A percentile compares a stretch with the other conserved stretches of the same genome.
phyloP scores from a whole-genome alignment of 2,113 vertebrate species.

The Tichodroma muraria region DNA sequence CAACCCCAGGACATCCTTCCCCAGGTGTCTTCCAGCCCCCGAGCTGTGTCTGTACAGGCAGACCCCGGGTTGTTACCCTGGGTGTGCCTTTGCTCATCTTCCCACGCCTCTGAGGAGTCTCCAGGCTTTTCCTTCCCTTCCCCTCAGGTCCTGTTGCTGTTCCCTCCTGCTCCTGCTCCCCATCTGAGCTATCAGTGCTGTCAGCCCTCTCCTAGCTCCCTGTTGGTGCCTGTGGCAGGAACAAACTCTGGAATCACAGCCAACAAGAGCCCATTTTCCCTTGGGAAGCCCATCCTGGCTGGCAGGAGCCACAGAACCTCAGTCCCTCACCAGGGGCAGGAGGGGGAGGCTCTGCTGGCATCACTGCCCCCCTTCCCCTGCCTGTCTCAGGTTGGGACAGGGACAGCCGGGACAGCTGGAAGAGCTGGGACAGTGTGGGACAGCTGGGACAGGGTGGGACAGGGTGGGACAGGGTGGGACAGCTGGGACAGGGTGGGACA shows the following conservation, averaged over 20 bases:
- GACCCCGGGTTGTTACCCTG: accelerated
- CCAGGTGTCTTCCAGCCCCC: background rate
- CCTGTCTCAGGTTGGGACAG: background rate
- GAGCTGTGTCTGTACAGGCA: background rate
- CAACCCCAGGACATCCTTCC: background rate
- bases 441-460: background rate
- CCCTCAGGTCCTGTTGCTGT: background rate
- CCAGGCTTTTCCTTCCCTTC: background rate
- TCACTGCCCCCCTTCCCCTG: background rate
- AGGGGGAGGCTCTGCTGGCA: background rate
- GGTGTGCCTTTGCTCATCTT: background rate
- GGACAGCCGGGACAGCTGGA: no score
- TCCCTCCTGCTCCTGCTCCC: background rate
- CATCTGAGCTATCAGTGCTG: background rate
- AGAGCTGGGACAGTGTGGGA: background rate
- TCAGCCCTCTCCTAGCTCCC: background rate
- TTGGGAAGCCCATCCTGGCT: background rate
- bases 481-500: background rate
- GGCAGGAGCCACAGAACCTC: background rate
- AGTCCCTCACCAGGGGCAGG: accelerated
- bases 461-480: background rate
- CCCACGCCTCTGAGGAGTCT: background rate
- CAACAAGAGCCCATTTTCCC: background rate
- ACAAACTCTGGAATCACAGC: background rate
- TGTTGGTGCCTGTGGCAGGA: background rate